Conservation (phyloP, 2,888 invertebrate species). For the Operophtera brumata region DNA sequence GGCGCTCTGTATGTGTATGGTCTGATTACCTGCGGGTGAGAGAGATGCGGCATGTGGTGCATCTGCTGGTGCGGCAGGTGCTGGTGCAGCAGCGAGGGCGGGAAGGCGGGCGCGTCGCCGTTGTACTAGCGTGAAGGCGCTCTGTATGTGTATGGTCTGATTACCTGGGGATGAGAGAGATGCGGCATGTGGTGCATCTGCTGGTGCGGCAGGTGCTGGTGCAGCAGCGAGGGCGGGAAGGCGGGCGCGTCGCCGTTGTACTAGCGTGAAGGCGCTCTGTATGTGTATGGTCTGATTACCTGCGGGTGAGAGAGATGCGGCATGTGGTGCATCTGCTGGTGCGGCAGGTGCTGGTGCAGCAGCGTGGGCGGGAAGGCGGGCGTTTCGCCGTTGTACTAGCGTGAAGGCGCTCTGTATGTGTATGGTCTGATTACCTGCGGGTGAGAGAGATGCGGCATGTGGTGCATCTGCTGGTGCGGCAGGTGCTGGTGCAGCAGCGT, state of each 20-base stretch:
- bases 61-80: conserved; percentile 53
- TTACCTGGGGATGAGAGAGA: conserved; percentile 73
- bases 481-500: conserved; percentile 66
- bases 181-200: conserved; percentile 71
- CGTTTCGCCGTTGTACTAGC: conserved; percentile 73
- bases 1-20: no score
- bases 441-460: conserved; percentile 69
- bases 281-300: no score
- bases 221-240: conserved; percentile 64
- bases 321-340: conserved; percentile 61
- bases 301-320: conserved; percentile 72
- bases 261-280: no score
- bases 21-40: conserved; percentile 77
- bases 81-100: conserved; percentile 62
- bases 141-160: no score
- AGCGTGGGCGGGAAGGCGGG: conserved; percentile 61
- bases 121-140: no score
- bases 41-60: conserved; percentile 70
- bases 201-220: conserved; percentile 55
- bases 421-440: conserved; percentile 57
- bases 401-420: no score
- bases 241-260: conserved; percentile 67
- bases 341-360: conserved; percentile 65
- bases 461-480: conserved; percentile 56
- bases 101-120: conserved; percentile 69